These are phyloP conservation scores for Ruditapes philippinarum DNA, from an alignment of 1,140 invertebrate genomes.

Conservation along the genomic window DNA sequence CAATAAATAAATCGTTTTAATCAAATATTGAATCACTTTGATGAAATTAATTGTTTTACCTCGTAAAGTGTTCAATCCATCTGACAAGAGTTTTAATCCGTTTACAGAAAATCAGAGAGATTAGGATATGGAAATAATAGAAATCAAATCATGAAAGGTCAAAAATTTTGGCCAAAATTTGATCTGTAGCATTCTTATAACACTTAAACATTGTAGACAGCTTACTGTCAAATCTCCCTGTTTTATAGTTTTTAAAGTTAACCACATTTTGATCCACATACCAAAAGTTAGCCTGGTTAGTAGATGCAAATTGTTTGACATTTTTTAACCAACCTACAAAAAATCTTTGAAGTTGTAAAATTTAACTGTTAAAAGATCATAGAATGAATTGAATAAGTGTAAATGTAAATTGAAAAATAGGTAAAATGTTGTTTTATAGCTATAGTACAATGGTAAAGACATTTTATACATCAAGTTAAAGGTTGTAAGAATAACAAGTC, in stretches of 20 bases:
- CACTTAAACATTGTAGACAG: slow-evolving; percentile 1
- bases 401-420: no score
- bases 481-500: no score
- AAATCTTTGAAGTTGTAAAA: no score
- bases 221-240: not conserved
- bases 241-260: not conserved
- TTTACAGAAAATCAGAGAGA: not conserved
- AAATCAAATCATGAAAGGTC: not conserved
- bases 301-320: no score
- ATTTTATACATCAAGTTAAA: no score
- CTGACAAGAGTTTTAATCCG: not conserved
- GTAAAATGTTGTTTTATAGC: no score
- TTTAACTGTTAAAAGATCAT: no score
- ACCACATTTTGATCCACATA: not conserved
- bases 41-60: slow-evolving; percentile 25
- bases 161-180: not conserved
- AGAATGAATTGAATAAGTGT: no score
- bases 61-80: not conserved
- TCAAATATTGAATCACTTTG: slow-evolving; percentile 31
- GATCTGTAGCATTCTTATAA: slow-evolving; percentile 5
- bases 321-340: no score
- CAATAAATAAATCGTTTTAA: not conserved
- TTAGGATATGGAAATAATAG: slow-evolving; percentile 6
- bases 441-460: no score
- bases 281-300: no score